Conservation (phyloP, 2,888 invertebrate genomes). For the Leucoma salicis region DNA sequence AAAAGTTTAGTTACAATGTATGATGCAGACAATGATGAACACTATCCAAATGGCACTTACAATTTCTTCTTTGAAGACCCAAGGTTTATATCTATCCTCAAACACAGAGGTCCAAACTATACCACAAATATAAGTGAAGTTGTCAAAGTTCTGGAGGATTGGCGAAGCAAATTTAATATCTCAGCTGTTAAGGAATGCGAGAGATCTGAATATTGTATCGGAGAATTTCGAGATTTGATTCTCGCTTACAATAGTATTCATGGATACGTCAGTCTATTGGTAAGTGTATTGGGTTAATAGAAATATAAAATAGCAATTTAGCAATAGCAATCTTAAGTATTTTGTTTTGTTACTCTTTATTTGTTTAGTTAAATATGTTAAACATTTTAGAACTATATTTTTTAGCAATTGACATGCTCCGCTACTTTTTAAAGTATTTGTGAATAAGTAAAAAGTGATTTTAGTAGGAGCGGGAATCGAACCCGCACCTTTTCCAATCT, state of each 20-base stretch:
- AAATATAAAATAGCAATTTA: no score
- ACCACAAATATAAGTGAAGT: conserved; percentile 58
- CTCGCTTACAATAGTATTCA: conserved; percentile 87
- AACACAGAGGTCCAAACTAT: conserved; percentile 53
- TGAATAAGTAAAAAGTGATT: no score
- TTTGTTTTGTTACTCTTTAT: background rate
- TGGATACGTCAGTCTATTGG: conserved; percentile 91
- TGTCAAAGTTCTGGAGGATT: conserved; percentile 60
- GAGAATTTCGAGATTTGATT: conserved; percentile 82
- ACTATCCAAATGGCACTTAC: conserved; percentile 44
- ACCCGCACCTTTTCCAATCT: no score
- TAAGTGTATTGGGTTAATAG: no score
- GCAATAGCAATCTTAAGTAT: no score
- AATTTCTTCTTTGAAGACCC: conserved; percentile 59
- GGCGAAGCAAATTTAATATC: conserved; percentile 63
- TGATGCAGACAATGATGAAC: conserved; percentile 55
- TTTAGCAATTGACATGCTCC: no score
- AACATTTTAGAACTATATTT: no score
- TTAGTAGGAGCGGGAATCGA: no score
- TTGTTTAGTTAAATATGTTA: no score
- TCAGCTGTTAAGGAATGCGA: conserved; percentile 66
- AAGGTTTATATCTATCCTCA: conserved; percentile 57
- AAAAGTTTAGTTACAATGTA: conserved; percentile 52
- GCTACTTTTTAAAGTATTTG: no score
- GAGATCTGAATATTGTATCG: conserved; percentile 80